Conservation (phyloP, 2,113 vertebrate species). For the Cephalopterus ornatus region DNA sequence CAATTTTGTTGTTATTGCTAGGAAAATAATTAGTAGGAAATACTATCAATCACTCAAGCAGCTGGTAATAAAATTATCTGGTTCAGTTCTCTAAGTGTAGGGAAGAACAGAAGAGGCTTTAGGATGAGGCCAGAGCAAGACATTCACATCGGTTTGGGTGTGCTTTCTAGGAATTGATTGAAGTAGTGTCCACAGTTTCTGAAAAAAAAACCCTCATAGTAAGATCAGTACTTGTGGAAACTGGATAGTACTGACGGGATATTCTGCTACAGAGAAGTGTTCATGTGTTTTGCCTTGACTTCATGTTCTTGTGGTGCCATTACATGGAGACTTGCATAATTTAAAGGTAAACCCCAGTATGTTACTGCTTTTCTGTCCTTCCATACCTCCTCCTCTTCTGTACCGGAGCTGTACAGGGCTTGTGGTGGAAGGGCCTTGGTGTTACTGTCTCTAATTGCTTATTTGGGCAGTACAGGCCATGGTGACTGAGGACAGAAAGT, state of each 20-base stretch:
- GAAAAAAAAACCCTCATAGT: background rate
- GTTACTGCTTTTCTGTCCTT: background rate
- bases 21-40: background rate
- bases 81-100: background rate
- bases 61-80: background rate
- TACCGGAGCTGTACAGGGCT: background rate
- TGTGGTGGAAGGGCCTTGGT: background rate
- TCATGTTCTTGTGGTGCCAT: background rate
- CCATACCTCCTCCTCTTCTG: background rate
- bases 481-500: background rate
- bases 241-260: background rate
- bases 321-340: background rate
- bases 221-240: background rate
- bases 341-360: background rate
- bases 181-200: background rate
- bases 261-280: background rate
- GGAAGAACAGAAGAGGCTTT: background rate
- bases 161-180: background rate
- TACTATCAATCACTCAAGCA: background rate
- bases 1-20: slow-evolving; percentile 5
- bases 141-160: background rate
- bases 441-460: background rate
- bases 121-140: background rate
- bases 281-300: background rate
- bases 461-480: background rate